Conservation (phyloP, 2,888 invertebrate genomes). For the Meganola albula region DNA sequence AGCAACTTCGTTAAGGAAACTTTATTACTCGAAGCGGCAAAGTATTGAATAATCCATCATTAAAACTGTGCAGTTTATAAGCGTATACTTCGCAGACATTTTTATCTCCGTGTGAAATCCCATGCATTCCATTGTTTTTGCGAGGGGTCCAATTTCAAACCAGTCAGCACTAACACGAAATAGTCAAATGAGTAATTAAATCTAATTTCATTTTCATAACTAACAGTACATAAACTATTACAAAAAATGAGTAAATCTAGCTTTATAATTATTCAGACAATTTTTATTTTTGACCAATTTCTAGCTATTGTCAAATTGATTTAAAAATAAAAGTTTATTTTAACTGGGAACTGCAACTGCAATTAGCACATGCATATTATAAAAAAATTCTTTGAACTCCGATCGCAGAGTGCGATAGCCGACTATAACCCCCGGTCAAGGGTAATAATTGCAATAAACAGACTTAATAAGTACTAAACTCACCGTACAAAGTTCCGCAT, state of each 20-base stretch:
- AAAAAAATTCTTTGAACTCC: constrained; percentile 29
- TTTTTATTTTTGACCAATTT: no score
- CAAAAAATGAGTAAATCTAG: no score
- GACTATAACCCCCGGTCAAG: constrained; percentile 41
- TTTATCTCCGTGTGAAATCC: constrained; percentile 45
- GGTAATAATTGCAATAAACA: constrained; percentile 35
- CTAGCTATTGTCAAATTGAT: no score
- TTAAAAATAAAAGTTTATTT: no score
- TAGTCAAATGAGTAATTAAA: no score
- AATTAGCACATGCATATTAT: constrained; percentile 36
- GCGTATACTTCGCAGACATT: constrained; percentile 31
- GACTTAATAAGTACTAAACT: constrained; percentile 36
- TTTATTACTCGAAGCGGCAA: no score
- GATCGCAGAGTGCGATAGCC: constrained; percentile 38
- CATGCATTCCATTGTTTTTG: constrained; percentile 31
- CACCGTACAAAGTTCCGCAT: constrained; percentile 67
- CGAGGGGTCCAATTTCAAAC: constrained; percentile 26
- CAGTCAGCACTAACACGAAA: no score
- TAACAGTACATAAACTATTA: no score
- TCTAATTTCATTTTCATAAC: no score
- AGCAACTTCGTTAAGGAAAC: no score
- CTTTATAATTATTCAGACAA: no score
- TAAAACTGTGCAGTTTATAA: constrained; percentile 23
- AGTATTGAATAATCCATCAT: constrained; percentile 22
- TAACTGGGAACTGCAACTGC: no score